Evolutionary conservation across 92 coral and sea anemone species (phyloP).

Genomic region (Phenganax subtilis): DNA sequence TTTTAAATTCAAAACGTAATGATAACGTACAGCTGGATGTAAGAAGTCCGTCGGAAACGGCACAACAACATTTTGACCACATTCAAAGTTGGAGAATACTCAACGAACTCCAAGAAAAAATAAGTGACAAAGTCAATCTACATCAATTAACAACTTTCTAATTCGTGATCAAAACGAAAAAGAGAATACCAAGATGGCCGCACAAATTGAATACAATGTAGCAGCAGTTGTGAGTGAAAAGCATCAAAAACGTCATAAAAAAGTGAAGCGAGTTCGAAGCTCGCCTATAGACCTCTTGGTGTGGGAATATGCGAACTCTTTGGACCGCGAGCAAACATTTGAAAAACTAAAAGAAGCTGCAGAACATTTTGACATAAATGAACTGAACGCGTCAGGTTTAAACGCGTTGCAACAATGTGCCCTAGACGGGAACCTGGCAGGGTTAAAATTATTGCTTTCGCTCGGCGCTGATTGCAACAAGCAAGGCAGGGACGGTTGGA

Average conservation of each 20-base stretch:
- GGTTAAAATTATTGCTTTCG: constrained; percentile 67
- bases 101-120: no score
- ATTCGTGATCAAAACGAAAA: no score
- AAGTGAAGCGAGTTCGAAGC: constrained; percentile 29
- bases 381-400: constrained; percentile 80
- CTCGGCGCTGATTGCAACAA: constrained; percentile 87
- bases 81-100: no score
- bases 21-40: no score
- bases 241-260: constrained; percentile 6
- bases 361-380: constrained; percentile 58
- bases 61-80: no score
- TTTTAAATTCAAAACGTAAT: no score
- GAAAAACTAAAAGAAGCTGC: constrained; percentile 34
- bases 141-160: no score
- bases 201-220: not conserved
- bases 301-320: constrained; percentile 31
- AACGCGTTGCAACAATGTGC: constrained; percentile 93
- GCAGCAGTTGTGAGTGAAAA: not conserved
- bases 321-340: constrained; percentile 21
- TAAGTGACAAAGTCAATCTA: no score
- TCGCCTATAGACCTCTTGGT: constrained; percentile 39
- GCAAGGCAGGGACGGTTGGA: constrained; percentile 80
- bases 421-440: constrained; percentile 77
- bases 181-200: not conserved
- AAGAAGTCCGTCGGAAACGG: no score